Percentiles rank a stretch among this genome's conserved stretches.
These are phyloP conservation scores for Grapholita molesta DNA, from an alignment of 1,140 invertebrate genomes.

Conservation along the genomic window DNA sequence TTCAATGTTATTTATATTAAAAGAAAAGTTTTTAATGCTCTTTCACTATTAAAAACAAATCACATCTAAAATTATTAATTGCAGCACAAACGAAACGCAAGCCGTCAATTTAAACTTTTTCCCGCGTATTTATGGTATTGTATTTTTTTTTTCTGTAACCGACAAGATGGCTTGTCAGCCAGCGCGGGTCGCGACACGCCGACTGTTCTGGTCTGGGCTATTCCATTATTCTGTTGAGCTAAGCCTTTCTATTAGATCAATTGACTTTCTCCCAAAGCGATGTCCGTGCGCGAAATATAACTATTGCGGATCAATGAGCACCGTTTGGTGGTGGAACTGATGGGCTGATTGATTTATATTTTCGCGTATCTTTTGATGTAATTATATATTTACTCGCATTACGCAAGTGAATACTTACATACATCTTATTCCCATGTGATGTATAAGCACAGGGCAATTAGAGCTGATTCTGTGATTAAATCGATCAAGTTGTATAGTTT, in stretches of 20 bases:
- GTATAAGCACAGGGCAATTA: too few species aligned
- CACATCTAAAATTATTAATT: not conserved
- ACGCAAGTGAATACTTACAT: too few species aligned
- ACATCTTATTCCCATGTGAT: too few species aligned
- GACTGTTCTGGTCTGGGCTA: not conserved
- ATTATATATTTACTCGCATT: too few species aligned
- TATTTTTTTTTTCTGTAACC: not conserved
- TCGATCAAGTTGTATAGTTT: too few species aligned
- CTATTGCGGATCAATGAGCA: not conserved
- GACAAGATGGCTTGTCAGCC: not conserved
- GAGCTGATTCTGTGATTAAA: too few species aligned
- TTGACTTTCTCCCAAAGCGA: not conserved
- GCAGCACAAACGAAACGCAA: not conserved
- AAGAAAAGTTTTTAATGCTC: too few species aligned
- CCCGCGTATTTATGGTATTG: not conserved
- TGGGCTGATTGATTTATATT: not conserved
- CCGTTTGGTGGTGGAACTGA: not conserved
- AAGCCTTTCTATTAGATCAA: not conserved
- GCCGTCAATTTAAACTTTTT: not conserved
- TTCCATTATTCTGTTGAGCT: not conserved
- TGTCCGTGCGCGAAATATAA: not conserved
- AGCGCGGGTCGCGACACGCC: not conserved
- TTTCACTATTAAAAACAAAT: too few species aligned
- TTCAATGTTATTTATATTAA: too few species aligned
- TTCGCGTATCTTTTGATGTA: too few species aligned